phyloP scores from a whole-genome alignment of 2,888 invertebrate species.

The Leptinotarsa rubiginosa region DNA sequence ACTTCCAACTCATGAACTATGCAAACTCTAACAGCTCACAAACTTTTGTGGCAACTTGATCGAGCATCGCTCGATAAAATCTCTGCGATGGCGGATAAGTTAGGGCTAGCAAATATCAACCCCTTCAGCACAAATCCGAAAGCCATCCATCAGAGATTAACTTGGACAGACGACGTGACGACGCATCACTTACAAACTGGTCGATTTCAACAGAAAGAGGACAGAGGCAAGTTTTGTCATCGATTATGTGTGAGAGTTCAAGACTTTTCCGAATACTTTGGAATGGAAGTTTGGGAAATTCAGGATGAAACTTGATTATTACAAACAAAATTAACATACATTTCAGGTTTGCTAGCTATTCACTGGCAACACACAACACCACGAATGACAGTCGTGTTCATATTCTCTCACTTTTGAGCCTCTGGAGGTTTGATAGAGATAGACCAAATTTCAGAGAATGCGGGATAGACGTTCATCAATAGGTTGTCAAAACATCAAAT shows the following conservation, averaged over 20 bases:
- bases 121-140: constrained; percentile 11
- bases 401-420: too few species aligned
- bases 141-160: constrained; percentile 3
- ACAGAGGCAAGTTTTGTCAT: neutral
- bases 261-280: neutral
- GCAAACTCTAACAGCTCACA: neutral
- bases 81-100: neutral
- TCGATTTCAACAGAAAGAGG: neutral
- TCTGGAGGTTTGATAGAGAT: too few species aligned
- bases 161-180: neutral
- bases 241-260: neutral
- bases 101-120: constrained; percentile 1
- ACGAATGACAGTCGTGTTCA: too few species aligned
- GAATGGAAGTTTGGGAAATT: neutral
- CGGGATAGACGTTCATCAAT: too few species aligned
- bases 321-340: neutral
- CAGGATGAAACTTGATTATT: neutral
- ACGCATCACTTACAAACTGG: neutral
- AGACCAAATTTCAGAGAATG: too few species aligned
- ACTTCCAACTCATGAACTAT: too few species aligned
- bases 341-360: too few species aligned
- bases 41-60: constrained; percentile 5
- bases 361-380: too few species aligned
- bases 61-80: neutral
- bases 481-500: too few species aligned